phyloP scores from a whole-genome alignment of 2,888 invertebrate species.

The Drosophila setosimentum region DNA sequence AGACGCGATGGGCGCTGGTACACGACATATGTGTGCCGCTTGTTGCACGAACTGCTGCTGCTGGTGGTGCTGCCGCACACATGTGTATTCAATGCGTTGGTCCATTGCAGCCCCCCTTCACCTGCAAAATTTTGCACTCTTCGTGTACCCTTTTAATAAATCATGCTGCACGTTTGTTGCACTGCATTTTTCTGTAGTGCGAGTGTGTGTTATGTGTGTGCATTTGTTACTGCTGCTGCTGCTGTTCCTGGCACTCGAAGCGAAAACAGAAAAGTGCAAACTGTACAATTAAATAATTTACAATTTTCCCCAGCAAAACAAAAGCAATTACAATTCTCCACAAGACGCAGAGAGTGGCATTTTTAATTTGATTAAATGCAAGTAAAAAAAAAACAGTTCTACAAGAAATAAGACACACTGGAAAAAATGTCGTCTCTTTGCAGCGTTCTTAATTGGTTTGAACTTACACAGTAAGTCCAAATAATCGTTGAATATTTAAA shows the following conservation, averaged over 20 bases:
- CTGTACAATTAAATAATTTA: conserved; percentile 73
- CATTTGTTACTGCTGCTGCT: conserved; percentile 13
- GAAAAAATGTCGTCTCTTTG: not conserved
- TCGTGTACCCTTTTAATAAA: conserved; percentile 54
- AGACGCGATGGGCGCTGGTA: conserved; percentile 11
- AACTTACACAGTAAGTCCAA: not conserved
- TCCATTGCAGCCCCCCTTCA: conserved; percentile 16
- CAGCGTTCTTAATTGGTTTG: not conserved
- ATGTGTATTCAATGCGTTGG: conserved; percentile 63
- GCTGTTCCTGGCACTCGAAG: conserved; percentile 60
- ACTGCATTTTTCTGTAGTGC: conserved; percentile 29
- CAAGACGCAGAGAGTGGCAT: conserved; percentile 66
- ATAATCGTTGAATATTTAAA: not conserved
- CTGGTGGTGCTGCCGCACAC: conserved; percentile 55
- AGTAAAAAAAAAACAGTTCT: conserved; percentile 14
- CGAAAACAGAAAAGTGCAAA: conserved; percentile 59
- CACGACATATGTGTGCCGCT: conserved; percentile 46
- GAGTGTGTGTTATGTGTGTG: not conserved
- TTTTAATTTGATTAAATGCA: conserved; percentile 73
- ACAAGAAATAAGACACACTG: not conserved
- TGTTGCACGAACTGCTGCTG: conserved; percentile 53
- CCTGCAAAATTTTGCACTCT: conserved; percentile 22
- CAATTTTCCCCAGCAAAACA: conserved; percentile 55
- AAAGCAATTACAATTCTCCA: conserved; percentile 42
- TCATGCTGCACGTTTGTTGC: conserved; percentile 70